Evolutionary conservation across 2,888 invertebrate species (phyloP), one percentile per base, ranked within the genome.

Genomic region (Galerucella calmariensis): DNA sequence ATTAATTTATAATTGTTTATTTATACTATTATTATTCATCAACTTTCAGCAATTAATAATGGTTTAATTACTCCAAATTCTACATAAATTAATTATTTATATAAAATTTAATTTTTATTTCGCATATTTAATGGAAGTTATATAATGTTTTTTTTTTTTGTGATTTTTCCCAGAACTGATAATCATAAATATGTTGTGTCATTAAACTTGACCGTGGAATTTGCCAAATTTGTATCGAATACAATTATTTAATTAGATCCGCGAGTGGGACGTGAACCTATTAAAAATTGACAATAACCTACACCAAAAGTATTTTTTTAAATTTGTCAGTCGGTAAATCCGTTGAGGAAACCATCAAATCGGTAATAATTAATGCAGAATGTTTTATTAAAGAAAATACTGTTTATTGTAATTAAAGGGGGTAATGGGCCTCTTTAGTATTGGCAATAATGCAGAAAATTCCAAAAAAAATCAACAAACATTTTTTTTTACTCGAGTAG

Each of bases 131-230:
- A 53, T 67, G 5, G 4, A 10, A 48, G n/a, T 69, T 53, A 58
- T 24, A 56, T 53, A 59, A 69, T 41, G 27, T 41, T 41, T 10
- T 41, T 58, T 56, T 35, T 41, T 10, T 20, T 58, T 58, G 59
- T 6, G 4, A 41, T 53, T 69, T 44, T 59, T 24, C 44, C 10
- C 1, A 41, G 35, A 59, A 41, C 53, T 27, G 16, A 24, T 48
- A n/a, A 35, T n/a, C 66, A 66, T 48, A 66, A 20, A 66, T 48
- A 53, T 56, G 16, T 46, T 20, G 56, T 68, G 68, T 59, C 58
- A 58, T 69, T 69, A 69, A 69, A 69, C 69, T 69, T 69, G 69
- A 69, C 69, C 69, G 59, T 69, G 69, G 41, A 59, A 61, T 41
- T 67, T 8, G 5, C 56, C 58, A 58, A 16, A 41, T 53, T 58